Conservation (phyloP, 2,888 invertebrate species). For the Lepetodrilus schrolli region DNA sequence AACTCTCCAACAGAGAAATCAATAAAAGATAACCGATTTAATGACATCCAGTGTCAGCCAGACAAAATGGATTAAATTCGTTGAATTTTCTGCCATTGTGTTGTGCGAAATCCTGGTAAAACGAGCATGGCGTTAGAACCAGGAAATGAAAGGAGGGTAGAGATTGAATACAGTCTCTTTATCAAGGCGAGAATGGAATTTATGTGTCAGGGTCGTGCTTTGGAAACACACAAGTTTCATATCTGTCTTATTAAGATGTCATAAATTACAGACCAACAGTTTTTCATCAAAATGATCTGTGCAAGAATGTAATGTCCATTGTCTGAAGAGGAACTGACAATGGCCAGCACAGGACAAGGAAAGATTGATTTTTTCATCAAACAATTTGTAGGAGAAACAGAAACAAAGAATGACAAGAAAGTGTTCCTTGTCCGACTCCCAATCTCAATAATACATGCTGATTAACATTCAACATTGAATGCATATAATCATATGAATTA, state of each 20-base stretch:
- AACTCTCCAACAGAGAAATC: not conserved
- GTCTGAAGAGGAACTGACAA: no score
- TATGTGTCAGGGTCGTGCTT: not conserved
- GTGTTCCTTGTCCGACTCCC: no score
- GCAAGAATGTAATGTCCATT: no score
- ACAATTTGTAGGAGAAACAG: no score
- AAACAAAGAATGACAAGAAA: no score
- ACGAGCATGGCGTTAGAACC: not conserved
- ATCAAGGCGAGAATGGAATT: not conserved
- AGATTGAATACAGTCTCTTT: not conserved
- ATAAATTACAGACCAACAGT: not conserved
- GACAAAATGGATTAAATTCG: conserved; percentile 26
- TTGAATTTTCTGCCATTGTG: conserved; percentile 20
- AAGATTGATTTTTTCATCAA: no score
- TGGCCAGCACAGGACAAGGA: not conserved
- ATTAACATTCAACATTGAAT: no score
- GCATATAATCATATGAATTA: no score
- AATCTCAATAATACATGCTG: no score
- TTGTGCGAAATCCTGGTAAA: not conserved
- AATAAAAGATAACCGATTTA: conserved; percentile 17
- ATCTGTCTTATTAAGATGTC: not conserved
- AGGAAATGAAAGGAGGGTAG: not conserved
- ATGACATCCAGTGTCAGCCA: not conserved
- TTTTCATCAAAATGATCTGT: not conserved
- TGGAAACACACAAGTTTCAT: not conserved